Evolutionary conservation across 2,888 invertebrate species (phyloP), one percentile per base, ranked within the genome.

Genomic region (Diabrotica balteata): DNA sequence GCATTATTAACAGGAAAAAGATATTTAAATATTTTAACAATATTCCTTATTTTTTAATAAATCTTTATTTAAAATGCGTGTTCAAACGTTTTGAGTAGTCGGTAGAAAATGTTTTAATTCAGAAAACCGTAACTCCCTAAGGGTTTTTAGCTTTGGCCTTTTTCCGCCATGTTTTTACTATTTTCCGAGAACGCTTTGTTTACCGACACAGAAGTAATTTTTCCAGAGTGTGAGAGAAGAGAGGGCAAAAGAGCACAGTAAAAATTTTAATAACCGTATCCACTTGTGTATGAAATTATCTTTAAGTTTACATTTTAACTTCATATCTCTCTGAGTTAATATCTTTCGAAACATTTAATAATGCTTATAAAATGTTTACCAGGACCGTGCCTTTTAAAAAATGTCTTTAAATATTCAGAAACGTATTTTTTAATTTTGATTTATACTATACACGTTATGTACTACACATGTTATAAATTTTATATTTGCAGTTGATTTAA

Each of bases 151-250:
- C 64, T 55, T 67, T 42, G 46, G 17, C 22, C 59, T 62, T 67
- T 70, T 60, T 62, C 53, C 11, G 65, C 57, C 66, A 51, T 72
- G 63, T 69, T 64, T 67, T 57, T 59, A 50, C 65, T 62, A 63
- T 72, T 64, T 69, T 67, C 70, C 70, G 63, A 62, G 63, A 65
- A 65, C 68, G 70, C 72, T 76, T 76, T 75, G 74, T 76, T 73
- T 73, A 74, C 72, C 73, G 64, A 71, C 69, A 73, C 70, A 75
- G 76, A 76, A 76, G 75, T 75, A 76, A 76, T 76, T 74, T 75
- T 76, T 76, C 75, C 53, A 54, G 9, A 42, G 53, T n/a, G 47
- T n/a, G 47, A 59, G 32, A 50, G 57, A 58, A 68, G 70, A 72
- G 68, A 69, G 72, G 70, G 62, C 69, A 72, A 75, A 68, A 55